Conservation (phyloP, 2,797 vertebrate genomes). For the Australoheros facetus region DNA sequence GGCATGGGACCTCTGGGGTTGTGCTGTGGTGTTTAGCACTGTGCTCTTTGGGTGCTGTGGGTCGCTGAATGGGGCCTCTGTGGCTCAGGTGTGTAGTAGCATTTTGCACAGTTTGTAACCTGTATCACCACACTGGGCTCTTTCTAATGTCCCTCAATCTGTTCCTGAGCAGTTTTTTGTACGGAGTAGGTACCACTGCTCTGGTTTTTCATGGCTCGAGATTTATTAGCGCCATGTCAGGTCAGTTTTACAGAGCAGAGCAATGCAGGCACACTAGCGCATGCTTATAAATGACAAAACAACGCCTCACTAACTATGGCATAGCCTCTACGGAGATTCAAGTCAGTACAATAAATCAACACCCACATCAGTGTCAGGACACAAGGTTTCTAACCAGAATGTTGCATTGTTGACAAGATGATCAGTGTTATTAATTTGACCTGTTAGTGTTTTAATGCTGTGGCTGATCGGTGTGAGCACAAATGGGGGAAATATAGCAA, state of each 20-base stretch:
- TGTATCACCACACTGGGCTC: not conserved
- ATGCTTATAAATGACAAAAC: not conserved
- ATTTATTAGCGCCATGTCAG: not conserved
- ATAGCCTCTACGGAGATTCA: too few species aligned
- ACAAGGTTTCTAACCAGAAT: not conserved
- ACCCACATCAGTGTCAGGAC: too few species aligned
- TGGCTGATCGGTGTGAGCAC: conserved; percentile 2
- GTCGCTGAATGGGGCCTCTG: too few species aligned
- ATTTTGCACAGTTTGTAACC: not conserved
- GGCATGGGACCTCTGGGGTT: rapidly evolving
- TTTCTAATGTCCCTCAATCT: not conserved
- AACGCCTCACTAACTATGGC: not conserved
- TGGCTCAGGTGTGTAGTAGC: not conserved
- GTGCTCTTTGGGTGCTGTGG: too few species aligned
- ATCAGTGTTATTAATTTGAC: conserved; percentile 1
- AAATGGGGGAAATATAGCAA: conserved; percentile 4
- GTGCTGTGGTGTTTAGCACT: too few species aligned
- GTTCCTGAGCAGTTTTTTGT: not conserved
- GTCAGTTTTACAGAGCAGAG: not conserved
- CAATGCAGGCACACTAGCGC: not conserved
- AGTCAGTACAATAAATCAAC: too few species aligned
- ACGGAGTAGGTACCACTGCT: not conserved
- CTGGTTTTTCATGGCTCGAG: not conserved
- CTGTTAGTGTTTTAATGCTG: not conserved
- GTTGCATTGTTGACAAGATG: not conserved